Conservation (phyloP, 2,888 invertebrate species). For the Erannis defoliaria region DNA sequence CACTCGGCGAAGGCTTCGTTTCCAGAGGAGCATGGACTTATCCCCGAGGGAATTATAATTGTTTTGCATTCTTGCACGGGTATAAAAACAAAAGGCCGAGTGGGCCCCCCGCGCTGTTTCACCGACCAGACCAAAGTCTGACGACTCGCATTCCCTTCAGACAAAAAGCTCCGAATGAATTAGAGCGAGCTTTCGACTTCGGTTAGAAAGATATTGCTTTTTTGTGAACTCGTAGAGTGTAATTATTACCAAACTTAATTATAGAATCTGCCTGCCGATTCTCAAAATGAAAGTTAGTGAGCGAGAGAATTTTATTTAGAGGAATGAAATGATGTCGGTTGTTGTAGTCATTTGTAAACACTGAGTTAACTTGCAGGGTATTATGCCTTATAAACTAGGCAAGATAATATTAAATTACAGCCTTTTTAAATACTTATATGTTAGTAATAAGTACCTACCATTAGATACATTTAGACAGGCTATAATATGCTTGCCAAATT, state of each 20-base stretch:
- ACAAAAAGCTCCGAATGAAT: constrained; percentile 82
- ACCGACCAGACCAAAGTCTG: constrained; percentile 82
- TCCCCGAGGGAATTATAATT: constrained; percentile 84
- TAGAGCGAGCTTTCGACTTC: constrained; percentile 65
- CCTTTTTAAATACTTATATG: too few relatives aligned
- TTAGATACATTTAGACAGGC: background rate
- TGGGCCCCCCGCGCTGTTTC: constrained; percentile 79
- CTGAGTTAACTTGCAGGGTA: too few relatives aligned
- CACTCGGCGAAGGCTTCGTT: constrained; percentile 61
- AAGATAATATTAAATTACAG: too few relatives aligned
- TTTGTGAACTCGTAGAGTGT: constrained; percentile 39
- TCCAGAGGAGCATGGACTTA: constrained; percentile 75
- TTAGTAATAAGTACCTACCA: too few relatives aligned
- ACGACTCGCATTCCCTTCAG: constrained; percentile 81
- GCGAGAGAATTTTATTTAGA: constrained; percentile 28
- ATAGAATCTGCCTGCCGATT: constrained; percentile 38
- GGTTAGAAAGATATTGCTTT: constrained; percentile 48
- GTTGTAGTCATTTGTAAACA: background rate
- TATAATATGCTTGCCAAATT: background rate
- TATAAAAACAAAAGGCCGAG: constrained; percentile 83
- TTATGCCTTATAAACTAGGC: too few relatives aligned
- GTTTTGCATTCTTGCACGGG: constrained; percentile 86
- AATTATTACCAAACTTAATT: constrained; percentile 45
- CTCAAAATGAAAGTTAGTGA: constrained; percentile 35
- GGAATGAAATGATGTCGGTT: constrained; percentile 21